A percentile compares a stretch with the other conserved stretches of the same genome.
These are phyloP conservation scores for Minunthozetes semirufus DNA, from an alignment of 2,888 invertebrate species.

Conservation along the genomic window DNA sequence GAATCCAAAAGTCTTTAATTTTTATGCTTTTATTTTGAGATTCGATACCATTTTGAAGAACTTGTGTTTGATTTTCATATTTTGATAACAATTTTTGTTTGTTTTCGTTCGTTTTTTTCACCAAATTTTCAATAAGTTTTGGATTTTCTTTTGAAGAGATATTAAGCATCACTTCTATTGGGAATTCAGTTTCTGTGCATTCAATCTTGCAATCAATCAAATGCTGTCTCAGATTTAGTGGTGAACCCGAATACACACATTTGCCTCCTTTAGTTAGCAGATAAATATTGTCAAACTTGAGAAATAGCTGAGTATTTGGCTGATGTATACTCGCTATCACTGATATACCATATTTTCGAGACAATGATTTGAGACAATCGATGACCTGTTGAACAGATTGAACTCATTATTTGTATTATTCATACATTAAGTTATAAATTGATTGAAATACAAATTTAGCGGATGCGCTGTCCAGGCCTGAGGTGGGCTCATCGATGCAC, in stretches of 20 bases:
- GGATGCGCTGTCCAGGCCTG: not conserved
- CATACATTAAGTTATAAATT: not conserved
- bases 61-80: too few relatives aligned
- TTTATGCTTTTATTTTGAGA: too few relatives aligned
- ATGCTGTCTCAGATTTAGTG: not conserved
- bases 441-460: not conserved
- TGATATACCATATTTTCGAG: not conserved
- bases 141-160: too few relatives aligned
- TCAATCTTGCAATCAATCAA: not conserved
- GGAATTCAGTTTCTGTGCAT: too few relatives aligned
- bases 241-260: not conserved
- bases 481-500: not conserved
- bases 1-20: too few relatives aligned
- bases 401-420: not conserved
- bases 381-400: not conserved
- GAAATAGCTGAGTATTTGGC: not conserved
- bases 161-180: too few relatives aligned
- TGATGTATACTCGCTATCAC: slow-evolving; percentile 2
- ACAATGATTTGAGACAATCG: slow-evolving; percentile 2
- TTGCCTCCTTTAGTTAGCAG: not conserved
- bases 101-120: too few relatives aligned
- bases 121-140: too few relatives aligned
- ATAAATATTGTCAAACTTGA: not conserved
- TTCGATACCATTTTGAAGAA: too few relatives aligned
- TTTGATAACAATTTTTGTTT: too few relatives aligned